phyloP scores from a whole-genome alignment of 2,797 vertebrate genomes.

The Scolopax rusticola region DNA sequence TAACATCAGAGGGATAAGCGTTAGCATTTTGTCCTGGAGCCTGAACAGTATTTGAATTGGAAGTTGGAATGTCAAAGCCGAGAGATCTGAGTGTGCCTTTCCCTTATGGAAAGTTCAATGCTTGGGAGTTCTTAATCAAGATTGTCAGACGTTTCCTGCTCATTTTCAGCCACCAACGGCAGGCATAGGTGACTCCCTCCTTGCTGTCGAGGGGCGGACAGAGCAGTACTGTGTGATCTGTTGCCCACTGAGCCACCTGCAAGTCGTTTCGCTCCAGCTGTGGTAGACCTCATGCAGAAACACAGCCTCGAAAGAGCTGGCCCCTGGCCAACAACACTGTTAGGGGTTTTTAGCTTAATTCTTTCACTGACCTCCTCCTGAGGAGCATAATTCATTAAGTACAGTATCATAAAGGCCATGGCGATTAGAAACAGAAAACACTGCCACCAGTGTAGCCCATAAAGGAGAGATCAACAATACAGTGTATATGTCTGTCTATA shows the following conservation, averaged over 20 bases:
- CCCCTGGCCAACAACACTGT: slow-evolving; percentile 63
- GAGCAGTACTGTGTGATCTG: slow-evolving; percentile 74
- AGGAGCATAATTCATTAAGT: slow-evolving; percentile 76
- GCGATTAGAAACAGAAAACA: slow-evolving; percentile 71
- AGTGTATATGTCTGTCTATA: not conserved
- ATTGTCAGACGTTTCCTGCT: slow-evolving; percentile 78
- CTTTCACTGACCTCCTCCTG: slow-evolving; percentile 74
- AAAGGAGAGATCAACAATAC: not conserved
- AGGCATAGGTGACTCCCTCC: slow-evolving; percentile 76
- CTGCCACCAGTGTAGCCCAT: slow-evolving; percentile 53
- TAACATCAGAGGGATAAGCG: not conserved
- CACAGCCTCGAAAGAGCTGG: slow-evolving; percentile 67
- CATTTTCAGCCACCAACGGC: slow-evolving; percentile 73
- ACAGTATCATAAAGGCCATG: slow-evolving; percentile 66
- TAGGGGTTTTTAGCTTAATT: slow-evolving; percentile 76
- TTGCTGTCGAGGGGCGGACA: slow-evolving; percentile 67
- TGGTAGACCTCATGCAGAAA: slow-evolving; percentile 78
- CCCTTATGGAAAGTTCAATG: slow-evolving; percentile 71
- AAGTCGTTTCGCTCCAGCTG: slow-evolving; percentile 80
- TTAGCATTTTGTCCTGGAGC: slow-evolving; percentile 34
- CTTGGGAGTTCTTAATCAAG: slow-evolving; percentile 76
- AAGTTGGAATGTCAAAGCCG: slow-evolving; percentile 23
- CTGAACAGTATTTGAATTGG: slow-evolving; percentile 46
- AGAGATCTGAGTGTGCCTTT: slow-evolving; percentile 63
- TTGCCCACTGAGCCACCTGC: slow-evolving; percentile 78